Evolutionary conservation across 30 jellyfish, hydroid and myxozoan genomes (phyloP), one percentile per base, ranked within the genome.

Genomic region (Pseudorhiza aurosa): DNA sequence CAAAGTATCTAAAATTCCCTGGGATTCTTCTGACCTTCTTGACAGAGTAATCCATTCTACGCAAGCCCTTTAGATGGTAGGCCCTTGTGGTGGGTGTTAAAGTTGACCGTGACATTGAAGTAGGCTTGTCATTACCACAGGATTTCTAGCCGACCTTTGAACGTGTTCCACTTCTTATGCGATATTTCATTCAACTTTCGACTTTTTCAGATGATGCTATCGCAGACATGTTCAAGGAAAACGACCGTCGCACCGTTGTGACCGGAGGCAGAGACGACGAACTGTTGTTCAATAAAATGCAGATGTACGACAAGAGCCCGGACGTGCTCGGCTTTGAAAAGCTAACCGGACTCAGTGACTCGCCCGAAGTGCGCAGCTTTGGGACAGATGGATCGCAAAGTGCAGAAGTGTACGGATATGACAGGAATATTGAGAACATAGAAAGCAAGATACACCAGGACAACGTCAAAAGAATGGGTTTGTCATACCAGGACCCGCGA

Each of bases 401-500:
- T 65, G 69, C 95, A 39, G 94, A 87, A 68, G 97, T 94, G 28
- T 94, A 55, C 70, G 99, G 99, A 10, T 94, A 94, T 65, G 99
- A 94, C 68, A 75, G 99, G 59, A 94, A 94, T 67, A 79, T 94
- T 29, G 97, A 80, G 46, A 81, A 88, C 45, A 76, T 94, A 24
- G 87, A 68, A 32, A 87, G 74, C 60, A 65, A 42, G 2, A 49
- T 79, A 65, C 96, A 70, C 10, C 90, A 67, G 27, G 90, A 74
- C 30, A 88, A 90, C 26, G 77, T 71, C 42, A 94, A 94, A 65
- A 64, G 99, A 68, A 94, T 88, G 93, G 99, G 97, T 65, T 80
- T 94, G 35, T 63, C 96, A 9, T 94, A 81, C 40, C 97, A 94
- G 57, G 99, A 94, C 81, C 99, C 99, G 2, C 68, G 99, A 3